phyloP scores from a whole-genome alignment of 2,797 vertebrate genomes.

The Thaleichthys pacificus region DNA sequence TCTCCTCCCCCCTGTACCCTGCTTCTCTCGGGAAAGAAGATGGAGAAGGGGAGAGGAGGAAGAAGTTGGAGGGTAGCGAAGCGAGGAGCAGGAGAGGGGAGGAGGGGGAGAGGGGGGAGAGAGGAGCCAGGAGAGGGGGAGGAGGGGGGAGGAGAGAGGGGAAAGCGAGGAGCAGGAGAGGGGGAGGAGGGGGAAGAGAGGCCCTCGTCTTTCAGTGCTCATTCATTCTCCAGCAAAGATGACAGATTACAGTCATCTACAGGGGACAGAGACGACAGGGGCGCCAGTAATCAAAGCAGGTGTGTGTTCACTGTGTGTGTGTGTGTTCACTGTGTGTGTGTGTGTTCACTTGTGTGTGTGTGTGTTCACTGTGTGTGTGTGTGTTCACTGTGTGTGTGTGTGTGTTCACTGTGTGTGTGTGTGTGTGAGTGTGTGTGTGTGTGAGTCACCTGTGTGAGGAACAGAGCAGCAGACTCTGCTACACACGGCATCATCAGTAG shows the following conservation, averaged over 20 bases:
- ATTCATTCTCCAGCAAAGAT: slow-evolving; percentile 5
- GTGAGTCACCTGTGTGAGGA: no score
- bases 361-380: no score
- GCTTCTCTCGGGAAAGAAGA: no score
- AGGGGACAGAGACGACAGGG: not conserved
- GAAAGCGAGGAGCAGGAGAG: no score
- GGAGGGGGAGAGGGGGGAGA: not conserved
- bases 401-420: not conserved
- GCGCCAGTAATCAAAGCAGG: slow-evolving; percentile 4
- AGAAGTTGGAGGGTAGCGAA: not conserved
- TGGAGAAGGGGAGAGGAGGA: not conserved
- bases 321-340: no score
- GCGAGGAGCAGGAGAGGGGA: not conserved
- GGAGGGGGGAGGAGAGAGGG: not conserved
- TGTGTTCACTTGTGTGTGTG: not conserved
- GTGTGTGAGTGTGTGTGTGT: not conserved
- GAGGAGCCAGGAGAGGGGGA: not conserved
- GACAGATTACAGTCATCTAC: not conserved
- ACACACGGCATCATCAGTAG: no score
- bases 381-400: not conserved
- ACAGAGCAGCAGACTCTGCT: no score
- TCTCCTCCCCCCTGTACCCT: not conserved
- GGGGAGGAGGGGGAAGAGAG: not conserved
- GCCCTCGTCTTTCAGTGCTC: not conserved
- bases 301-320: not conserved